Evolutionary conservation across 2,113 vertebrate genomes (phyloP).

Genomic region (Pollachius pollachius): DNA sequence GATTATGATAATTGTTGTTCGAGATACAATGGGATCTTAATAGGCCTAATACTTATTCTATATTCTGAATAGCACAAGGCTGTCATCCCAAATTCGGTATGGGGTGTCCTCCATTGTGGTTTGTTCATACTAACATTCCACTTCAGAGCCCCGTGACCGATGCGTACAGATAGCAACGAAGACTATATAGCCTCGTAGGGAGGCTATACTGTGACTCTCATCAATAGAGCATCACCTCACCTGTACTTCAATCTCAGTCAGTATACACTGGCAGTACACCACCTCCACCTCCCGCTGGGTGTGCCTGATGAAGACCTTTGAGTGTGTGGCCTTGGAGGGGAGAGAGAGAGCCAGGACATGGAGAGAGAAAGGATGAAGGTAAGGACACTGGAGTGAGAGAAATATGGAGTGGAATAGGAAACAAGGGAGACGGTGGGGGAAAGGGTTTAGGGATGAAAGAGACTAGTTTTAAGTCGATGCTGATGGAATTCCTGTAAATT

Average conservation of each 20-base stretch:
- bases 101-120: too few species aligned
- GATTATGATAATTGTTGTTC: too few species aligned
- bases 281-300: slow-evolving; percentile 8
- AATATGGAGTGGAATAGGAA: slow-evolving; percentile 1
- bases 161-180: neutral
- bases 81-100: too few species aligned
- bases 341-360: neutral
- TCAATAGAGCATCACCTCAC: neutral
- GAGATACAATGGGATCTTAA: too few species aligned
- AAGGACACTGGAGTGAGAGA: neutral
- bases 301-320: slow-evolving; percentile 47
- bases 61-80: too few species aligned
- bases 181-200: neutral
- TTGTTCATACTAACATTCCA: too few species aligned
- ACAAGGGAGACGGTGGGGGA: slow-evolving; percentile 15
- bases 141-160: neutral
- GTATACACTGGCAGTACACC: slow-evolving; percentile 1
- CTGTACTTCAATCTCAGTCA: slow-evolving; percentile 46
- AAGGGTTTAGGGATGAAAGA: slow-evolving; percentile 39
- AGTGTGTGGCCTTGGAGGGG: slow-evolving; percentile 36
- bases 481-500: slow-evolving; percentile 44
- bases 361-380: neutral
- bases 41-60: too few species aligned
- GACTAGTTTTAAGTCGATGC: slow-evolving; percentile 45
- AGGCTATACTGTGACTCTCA: neutral